Percentiles rank a stretch among this genome's conserved stretches.
These are phyloP conservation scores for Drosophila anomelani DNA, from an alignment of 2,888 invertebrate genomes.

Conservation along the genomic window DNA sequence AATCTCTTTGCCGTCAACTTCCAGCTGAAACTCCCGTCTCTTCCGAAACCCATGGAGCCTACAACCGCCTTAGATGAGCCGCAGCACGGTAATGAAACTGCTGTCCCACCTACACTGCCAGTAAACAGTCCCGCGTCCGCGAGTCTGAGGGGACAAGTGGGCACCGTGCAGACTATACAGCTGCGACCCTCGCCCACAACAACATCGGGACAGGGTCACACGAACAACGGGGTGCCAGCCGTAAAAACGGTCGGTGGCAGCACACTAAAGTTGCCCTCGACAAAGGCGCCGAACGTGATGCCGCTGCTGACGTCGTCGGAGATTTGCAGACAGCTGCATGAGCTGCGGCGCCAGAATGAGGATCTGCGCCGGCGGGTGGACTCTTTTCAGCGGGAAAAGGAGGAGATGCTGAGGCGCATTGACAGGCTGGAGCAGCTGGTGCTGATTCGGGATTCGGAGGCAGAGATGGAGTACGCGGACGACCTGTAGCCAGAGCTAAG, in stretches of 20 bases:
- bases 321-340: constrained; percentile 82
- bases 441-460: constrained; percentile 61
- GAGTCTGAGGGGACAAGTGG: constrained; percentile 73
- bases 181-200: constrained; percentile 54
- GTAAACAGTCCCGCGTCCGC: constrained; percentile 47
- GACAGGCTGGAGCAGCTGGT: constrained; percentile 81
- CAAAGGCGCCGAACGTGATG: constrained; percentile 68
- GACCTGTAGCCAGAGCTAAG: constrained; percentile 53
- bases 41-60: constrained; percentile 46
- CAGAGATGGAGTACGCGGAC: constrained; percentile 62
- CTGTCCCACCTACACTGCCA: constrained; percentile 20
- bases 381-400: constrained; percentile 81
- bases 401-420: constrained; percentile 80
- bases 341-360: constrained; percentile 81
- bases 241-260: constrained; percentile 48
- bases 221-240: constrained; percentile 55
- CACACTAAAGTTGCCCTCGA: constrained; percentile 39
- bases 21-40: constrained; percentile 60
- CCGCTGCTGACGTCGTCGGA: constrained; percentile 81
- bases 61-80: constrained; percentile 42
- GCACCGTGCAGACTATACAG: constrained; percentile 73
- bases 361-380: constrained; percentile 82
- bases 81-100: constrained; percentile 45
- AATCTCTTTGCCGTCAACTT: neutral
- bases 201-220: constrained; percentile 26